These are phyloP conservation scores for Megalopta genalis DNA, from an alignment of 1,140 invertebrate genomes.

Conservation along the genomic window DNA sequence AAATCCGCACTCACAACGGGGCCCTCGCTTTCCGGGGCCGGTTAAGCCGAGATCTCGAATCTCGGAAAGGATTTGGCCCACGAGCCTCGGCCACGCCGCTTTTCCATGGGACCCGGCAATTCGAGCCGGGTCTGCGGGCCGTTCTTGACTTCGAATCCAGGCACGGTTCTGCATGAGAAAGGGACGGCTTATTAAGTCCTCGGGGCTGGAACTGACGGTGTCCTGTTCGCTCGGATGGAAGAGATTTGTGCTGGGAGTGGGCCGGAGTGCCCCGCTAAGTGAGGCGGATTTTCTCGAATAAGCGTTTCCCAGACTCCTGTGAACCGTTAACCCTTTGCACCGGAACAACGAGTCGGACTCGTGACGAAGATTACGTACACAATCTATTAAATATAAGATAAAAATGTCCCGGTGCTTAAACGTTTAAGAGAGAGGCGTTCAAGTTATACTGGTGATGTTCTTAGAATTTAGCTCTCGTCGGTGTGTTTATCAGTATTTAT, in stretches of 20 bases:
- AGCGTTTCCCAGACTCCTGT: too few relatives aligned
- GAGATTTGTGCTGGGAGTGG: background rate
- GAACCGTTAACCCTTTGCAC: too few relatives aligned
- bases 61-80: conserved; percentile 49
- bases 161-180: background rate
- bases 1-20: conserved; percentile 50
- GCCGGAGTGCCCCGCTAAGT: background rate
- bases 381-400: too few relatives aligned
- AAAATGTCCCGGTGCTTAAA: too few relatives aligned
- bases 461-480: too few relatives aligned
- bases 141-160: background rate
- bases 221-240: background rate
- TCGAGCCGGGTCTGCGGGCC: background rate
- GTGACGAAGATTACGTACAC: too few relatives aligned
- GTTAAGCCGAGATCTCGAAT: conserved; percentile 32
- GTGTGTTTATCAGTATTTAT: too few relatives aligned
- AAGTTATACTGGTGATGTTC: too few relatives aligned
- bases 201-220: background rate
- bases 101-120: background rate
- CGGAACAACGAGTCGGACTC: too few relatives aligned
- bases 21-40: conserved; percentile 12
- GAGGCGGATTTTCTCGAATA: background rate
- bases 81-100: background rate
- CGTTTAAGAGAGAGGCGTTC: too few relatives aligned
- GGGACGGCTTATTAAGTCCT: background rate